Evolutionary conservation across 2,888 invertebrate genomes (phyloP).

Genomic region (Galeruca laticollis): DNA sequence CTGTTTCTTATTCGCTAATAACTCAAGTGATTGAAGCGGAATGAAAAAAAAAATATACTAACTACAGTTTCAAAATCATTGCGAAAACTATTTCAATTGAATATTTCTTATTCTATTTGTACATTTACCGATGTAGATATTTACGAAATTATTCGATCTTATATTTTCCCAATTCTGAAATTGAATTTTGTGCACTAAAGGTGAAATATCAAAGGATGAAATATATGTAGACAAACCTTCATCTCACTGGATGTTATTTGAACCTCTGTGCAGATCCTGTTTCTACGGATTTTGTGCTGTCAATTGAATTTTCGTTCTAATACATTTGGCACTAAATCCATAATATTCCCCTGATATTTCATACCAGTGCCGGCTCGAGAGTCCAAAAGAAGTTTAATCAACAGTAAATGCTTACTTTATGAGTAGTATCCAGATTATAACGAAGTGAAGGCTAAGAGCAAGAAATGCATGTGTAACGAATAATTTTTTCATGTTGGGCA

Average conservation of each 20-base stretch:
- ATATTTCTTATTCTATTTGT: too few species aligned
- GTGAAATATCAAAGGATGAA: slow-evolving; percentile 12
- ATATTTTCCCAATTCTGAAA: slow-evolving; percentile 14
- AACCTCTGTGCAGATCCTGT: slow-evolving; percentile 37
- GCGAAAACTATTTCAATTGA: too few species aligned
- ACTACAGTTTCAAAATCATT: too few species aligned
- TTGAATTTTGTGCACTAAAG: slow-evolving; percentile 14
- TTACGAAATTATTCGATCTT: background rate
- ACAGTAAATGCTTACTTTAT: too few species aligned
- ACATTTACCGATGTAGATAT: too few species aligned
- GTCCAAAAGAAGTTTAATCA: background rate
- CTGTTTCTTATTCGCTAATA: too few species aligned
- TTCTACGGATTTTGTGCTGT: slow-evolving; percentile 52
- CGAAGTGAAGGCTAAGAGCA: too few species aligned
- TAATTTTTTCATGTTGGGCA: too few species aligned
- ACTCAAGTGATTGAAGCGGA: too few species aligned
- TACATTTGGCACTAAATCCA: slow-evolving; percentile 54
- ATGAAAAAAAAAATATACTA: too few species aligned
- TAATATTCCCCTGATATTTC: slow-evolving; percentile 48
- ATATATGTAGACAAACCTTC: slow-evolving; percentile 25
- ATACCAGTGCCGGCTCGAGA: background rate
- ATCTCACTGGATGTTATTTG: slow-evolving; percentile 29
- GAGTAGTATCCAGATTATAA: too few species aligned
- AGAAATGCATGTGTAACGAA: too few species aligned
- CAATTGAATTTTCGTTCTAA: slow-evolving; percentile 57